Evolutionary conservation across 2,113 vertebrate species (phyloP), one percentile per base, ranked within the genome.

Genomic region (Donacobius atricapilla): DNA sequence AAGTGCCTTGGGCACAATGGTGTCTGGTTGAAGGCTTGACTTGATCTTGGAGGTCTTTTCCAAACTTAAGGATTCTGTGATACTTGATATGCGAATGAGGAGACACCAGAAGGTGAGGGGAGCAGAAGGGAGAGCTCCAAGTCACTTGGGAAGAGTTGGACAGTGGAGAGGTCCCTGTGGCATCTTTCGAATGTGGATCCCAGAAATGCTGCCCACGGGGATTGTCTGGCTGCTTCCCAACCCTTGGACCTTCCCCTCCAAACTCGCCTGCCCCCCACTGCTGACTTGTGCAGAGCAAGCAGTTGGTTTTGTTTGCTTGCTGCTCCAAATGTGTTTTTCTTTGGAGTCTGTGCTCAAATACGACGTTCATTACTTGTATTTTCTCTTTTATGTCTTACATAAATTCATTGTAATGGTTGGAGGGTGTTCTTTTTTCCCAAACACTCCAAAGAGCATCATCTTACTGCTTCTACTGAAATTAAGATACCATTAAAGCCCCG

Each of bases 301-400:
- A 44, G 28, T 94, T 77, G 24, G 2, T 73, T 95, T 95, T 92
- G 93, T 91, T 90, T 83, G 8, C 58, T 90, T 61, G n/a, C 33
- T 77, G 75, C 60, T 95, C 66, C 56, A 65, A 51, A 83, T 83
- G 78, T 68, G 78, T 33, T 93, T 90, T 81, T 47, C 40, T 88
- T 89, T 50, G 25, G 54, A 91, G 50, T 85, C 78, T 63, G 0
- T 79, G 50, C 78, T 93, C 24, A 90, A 80, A 69, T 80, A 48
- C 66, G 42, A 5, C 2, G 6, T 94, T 95, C 88, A 96, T 83
- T 93, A 66, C 95, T 95, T 81, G 71, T 83, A 31, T 94, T 96
- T 93, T 80, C 68, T 80, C 33, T 83, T 96, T 95, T 92, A 93
- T 88, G 64, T 39, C 86, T 81, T 77, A 44, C 5, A 88, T 90